Evolutionary conservation across 2,888 invertebrate species (phyloP).

Genomic region (Nephrotoma flavescens): DNA sequence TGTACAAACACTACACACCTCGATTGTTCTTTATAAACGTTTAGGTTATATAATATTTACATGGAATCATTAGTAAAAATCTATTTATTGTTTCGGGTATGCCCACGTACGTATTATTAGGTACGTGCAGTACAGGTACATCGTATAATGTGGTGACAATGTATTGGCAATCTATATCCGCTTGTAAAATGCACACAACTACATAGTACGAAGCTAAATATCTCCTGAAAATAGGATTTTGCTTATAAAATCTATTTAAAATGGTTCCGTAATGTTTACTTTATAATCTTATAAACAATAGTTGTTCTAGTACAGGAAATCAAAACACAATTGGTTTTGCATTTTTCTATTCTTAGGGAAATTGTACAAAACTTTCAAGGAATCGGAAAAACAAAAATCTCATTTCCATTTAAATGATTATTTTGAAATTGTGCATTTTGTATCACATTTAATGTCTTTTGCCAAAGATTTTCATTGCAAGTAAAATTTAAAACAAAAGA

Average conservation of each 20-base stretch:
- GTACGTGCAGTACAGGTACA: background rate
- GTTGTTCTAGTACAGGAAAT: background rate
- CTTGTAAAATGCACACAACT: background rate
- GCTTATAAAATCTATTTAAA: background rate
- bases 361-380: background rate
- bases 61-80: background rate
- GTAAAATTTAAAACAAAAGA: background rate
- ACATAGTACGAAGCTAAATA: background rate
- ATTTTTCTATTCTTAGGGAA: background rate
- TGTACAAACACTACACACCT: background rate
- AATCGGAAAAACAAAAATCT: background rate
- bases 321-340: background rate
- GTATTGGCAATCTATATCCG: background rate
- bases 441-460: background rate
- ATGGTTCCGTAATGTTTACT: background rate
- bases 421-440: background rate
- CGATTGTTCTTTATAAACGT: background rate
- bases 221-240: background rate
- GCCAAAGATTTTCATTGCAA: background rate
- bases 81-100: background rate
- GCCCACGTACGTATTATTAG: background rate
- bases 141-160: background rate
- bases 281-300: background rate
- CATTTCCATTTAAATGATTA: background rate
- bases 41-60: background rate